Base-by-base conservation (phyloP, 2,888 invertebrate species). In the Pantelozetes paolii region DNA sequence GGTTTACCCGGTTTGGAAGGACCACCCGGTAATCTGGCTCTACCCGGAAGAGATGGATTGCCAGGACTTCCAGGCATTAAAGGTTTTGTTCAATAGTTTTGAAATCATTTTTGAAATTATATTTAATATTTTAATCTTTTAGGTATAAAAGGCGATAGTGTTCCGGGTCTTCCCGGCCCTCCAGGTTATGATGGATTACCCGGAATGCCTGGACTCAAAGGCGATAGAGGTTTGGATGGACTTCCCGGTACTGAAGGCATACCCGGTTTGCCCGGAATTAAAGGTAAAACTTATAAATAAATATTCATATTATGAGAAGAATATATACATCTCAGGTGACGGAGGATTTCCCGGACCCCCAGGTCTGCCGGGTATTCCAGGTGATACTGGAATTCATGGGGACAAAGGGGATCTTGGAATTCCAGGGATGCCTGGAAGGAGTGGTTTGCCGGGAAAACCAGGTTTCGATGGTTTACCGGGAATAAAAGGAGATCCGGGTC, bases 241-340 rank as follows among this genome's bases (percentile, higher is more conserved):
- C 74, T 75, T 1, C 75, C 77, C 62, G 80, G 80, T 71, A 54
- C 79, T 1, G 86, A 89, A 78, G 89, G 89, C 32, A 81, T 85
- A 45, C 84, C 86, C 23, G 92, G 92, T 40, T 85, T 89, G 76
- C 85, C 89, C 18, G 92, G 91, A 30, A 83, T 87, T 8, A 62
- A 67, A 72, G 79, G 77, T 75, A 30, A 45, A 67, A n/a, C n/a
- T n/a, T n/a, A n/a, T n/a, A n/a, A n/a, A n/a, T n/a, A n/a, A n/a
- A n/a, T n/a, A n/a, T n/a, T n/a, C n/a, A n/a, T n/a, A n/a, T n/a
- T n/a, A n/a, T n/a, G n/a, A n/a, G n/a, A n/a, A n/a, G n/a, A n/a
- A n/a, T n/a, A n/a, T n/a, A n/a, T n/a, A 36, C 5, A 28, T 28
- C 32, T 32, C 89, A 23, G 92, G 78, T 8, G 77, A 77, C 48